Base-by-base conservation (phyloP, 2,113 vertebrate species). In the Hippocampus abdominalis region DNA sequence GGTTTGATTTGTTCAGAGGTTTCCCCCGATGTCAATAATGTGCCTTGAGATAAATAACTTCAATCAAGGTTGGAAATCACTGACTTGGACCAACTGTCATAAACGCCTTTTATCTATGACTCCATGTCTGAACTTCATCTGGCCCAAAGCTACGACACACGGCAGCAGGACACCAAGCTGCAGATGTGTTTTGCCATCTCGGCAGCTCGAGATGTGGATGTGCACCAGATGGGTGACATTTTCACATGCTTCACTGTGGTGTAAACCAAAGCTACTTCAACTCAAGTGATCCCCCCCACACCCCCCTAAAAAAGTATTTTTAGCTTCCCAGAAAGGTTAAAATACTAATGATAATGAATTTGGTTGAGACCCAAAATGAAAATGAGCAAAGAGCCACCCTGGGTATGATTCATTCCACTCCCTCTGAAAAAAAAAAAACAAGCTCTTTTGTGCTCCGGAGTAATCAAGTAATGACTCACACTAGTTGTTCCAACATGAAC, bases 391-490 rank as follows among this genome's bases (percentile, higher is more conserved):
- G 56, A 62, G 66, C 81, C 70, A 81, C 48, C 59, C 48, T 73
- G 70, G 68, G n/a, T 71, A 76, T 84, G 79, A 89, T 78, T 84
- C 71, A 88, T 84, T 80, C 79, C 71, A 82, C 77, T 82, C 71
- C 65, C 79, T 81, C 66, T 48, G 53, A 36, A 36, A 36, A 36
- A 36, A 36, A 36, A 36, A 29, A 84, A 83, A 78, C 32, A 44
- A 66, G 56, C 10, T 44, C 69, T 77, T 85, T 87, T 86, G 81
- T 85, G 66, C 69, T 36, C 66, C 53, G 2, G 77, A 32, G 12
- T 68, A 69, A 72, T 77, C 77, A 83, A 88, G 61, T 60, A 80
- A 78, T 89, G 88, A 89, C 74, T 89, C 88, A 89, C 42, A 29
- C 25, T 65, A 59, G 72, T 84, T n/a, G 64, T 76, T 86, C 69